A percentile compares a stretch with the other conserved stretches of the same genome.
phyloP scores from a whole-genome alignment of 1,140 invertebrate genomes.

The Yoshiicerus persimilis region DNA sequence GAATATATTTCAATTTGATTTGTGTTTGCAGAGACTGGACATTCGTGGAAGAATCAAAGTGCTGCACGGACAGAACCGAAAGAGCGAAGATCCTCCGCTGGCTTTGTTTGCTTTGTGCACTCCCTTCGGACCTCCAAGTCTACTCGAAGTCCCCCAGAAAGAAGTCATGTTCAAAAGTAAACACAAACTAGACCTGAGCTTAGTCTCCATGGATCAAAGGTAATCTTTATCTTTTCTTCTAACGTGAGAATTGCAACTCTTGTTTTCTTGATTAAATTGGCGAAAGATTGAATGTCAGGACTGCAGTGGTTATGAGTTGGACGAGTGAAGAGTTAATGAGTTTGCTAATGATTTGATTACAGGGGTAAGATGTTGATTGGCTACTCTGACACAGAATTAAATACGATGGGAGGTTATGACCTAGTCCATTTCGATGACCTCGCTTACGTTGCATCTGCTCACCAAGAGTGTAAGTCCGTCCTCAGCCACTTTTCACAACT shows the following conservation, averaged over 20 bases:
- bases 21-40: constrained; percentile 83
- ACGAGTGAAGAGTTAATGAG: neutral
- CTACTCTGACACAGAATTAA: constrained; percentile 87
- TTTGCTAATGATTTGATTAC: constrained; percentile 48
- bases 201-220: constrained; percentile 97
- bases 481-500: neutral
- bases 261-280: neutral
- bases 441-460: constrained; percentile 95
- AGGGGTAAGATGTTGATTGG: constrained; percentile 93
- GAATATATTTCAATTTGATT: neutral
- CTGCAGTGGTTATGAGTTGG: neutral
- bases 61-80: constrained; percentile 92
- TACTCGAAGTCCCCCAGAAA: constrained; percentile 84
- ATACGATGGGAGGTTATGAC: constrained; percentile 92
- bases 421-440: constrained; percentile 76
- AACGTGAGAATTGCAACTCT: neutral
- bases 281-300: neutral
- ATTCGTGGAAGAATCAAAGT: constrained; percentile 94
- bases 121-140: constrained; percentile 92
- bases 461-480: constrained; percentile 90
- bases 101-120: constrained; percentile 96
- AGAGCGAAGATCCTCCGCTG: constrained; percentile 87
- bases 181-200: constrained; percentile 93
- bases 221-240: too few species aligned
- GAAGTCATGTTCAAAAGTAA: constrained; percentile 99